Evolutionary conservation across 2,888 invertebrate genomes (phyloP), one percentile per base, ranked within the genome.

Genomic region (Melieria omissa): DNA sequence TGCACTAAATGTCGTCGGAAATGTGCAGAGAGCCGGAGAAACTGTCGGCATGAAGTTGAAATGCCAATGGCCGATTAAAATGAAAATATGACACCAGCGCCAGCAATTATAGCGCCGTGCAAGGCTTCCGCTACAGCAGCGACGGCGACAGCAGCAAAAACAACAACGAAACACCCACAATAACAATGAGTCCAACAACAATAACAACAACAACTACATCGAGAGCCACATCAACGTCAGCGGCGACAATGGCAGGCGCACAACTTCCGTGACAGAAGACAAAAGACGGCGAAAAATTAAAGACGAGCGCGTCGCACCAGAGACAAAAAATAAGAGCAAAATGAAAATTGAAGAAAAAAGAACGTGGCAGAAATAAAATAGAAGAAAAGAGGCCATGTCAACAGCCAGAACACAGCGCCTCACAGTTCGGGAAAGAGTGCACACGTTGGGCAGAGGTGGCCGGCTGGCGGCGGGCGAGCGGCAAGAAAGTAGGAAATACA

Each of bases 51-150:
- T 29, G 52, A 44, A 69, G 47, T 62, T 63, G 55, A 63, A 63
- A 69, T 69, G 69, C 62, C 69, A 69, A 63, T 63, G 69, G 55
- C 69, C 69, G 69, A 69, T 69, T 69, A 69, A 69, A 69, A 69
- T 62, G 46, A 67, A 67, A 67, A 67, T 67, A 67, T 67, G 67
- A 67, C 67, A 67, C 67, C 67, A 44, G 52, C 67, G 60, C 60
- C 49, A 67, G 60, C 67, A 67, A 67, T 67, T 67, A 67, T 49
- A 16, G 49, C 52, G 44, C n/a, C 60, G n/a, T 41, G 29, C 45
- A 4, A 16, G 52, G 52, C 60, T 61, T 60, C 52, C 12, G 16
- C 42, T 16, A 29, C 14, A 29, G 44, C 42, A 10, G 49, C 47
- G 49, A 29, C 57, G 16, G 47, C 10, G 4, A 14, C 9, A 49